phyloP scores from a whole-genome alignment of 2,888 invertebrate genomes.

The Lamellibrachia columna region DNA sequence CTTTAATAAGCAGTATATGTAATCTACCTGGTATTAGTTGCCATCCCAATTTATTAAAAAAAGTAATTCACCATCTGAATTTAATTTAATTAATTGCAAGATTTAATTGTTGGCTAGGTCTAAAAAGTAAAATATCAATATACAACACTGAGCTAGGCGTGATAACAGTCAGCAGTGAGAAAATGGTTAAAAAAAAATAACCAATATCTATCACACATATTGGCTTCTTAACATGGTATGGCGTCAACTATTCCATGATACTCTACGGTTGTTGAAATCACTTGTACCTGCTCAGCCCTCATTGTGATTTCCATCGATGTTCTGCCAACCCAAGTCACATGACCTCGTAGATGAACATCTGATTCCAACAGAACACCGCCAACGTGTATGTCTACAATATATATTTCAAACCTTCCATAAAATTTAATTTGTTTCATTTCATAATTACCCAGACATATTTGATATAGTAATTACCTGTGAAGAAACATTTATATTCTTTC shows the following conservation, averaged over 20 bases:
- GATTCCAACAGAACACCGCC: slow-evolving; percentile 53
- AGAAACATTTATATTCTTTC: no score
- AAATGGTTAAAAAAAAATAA: not conserved
- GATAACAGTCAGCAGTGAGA: not conserved
- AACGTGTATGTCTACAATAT: slow-evolving; percentile 30
- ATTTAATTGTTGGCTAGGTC: not conserved
- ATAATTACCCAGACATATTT: no score
- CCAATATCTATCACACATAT: not conserved
- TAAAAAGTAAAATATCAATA: not conserved
- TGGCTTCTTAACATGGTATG: no score
- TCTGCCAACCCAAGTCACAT: slow-evolving; percentile 79
- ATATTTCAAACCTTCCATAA: not conserved
- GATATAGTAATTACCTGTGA: no score
- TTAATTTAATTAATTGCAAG: not conserved
- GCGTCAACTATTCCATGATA: not conserved
- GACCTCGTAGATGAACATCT: slow-evolving; percentile 78
- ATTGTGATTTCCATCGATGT: slow-evolving; percentile 79
- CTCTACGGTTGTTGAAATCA: not conserved
- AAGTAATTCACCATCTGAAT: not conserved
- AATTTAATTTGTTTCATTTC: not conserved
- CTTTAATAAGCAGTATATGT: not conserved
- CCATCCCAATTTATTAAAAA: not conserved
- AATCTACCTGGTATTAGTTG: not conserved
- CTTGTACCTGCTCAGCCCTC: slow-evolving; percentile 73
- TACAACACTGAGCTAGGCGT: not conserved